phyloP scores from a whole-genome alignment of 2,113 vertebrate genomes.

The Corythornis vintsioides region DNA sequence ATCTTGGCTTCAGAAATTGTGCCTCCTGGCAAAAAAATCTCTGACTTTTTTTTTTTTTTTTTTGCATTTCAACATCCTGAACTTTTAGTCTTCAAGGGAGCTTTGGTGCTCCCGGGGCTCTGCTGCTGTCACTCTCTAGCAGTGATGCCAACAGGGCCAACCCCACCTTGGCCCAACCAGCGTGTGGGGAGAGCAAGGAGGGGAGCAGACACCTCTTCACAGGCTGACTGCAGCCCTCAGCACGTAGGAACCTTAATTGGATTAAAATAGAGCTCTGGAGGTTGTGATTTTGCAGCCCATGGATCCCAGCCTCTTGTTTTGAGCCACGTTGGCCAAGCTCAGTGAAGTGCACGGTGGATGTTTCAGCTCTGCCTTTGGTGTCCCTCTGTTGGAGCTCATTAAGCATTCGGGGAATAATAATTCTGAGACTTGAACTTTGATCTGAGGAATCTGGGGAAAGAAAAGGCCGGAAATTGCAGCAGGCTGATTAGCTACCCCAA shows the following conservation, averaged over 20 bases:
- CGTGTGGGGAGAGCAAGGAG: background rate
- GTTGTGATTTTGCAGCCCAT: conserved; percentile 57
- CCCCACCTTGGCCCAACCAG: conserved; percentile 1
- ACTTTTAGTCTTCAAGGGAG: conserved; percentile 47
- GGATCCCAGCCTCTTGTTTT: conserved; percentile 53
- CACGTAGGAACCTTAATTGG: conserved; percentile 58
- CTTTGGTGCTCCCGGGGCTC: conserved; percentile 34
- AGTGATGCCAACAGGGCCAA: background rate
- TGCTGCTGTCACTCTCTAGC: background rate
- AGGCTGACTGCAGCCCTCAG: background rate
- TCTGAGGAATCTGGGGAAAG: conserved; percentile 72
- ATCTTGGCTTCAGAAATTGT: conserved; percentile 55
- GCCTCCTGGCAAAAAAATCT: conserved; percentile 42
- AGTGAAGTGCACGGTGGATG: conserved; percentile 64
- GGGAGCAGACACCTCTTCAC: background rate
- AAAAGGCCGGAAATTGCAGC: conserved; percentile 74
- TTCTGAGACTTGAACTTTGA: conserved; percentile 71
- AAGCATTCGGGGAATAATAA: conserved; percentile 70
- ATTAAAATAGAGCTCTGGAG: conserved; percentile 62
- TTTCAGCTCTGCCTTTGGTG: conserved; percentile 65
- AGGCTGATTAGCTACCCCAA: conserved; percentile 72
- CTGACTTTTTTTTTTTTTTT: conserved; percentile 38
- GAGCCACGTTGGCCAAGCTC: conserved; percentile 50
- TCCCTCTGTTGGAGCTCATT: conserved; percentile 72
- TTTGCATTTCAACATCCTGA: conserved; percentile 55